Base-by-base conservation (phyloP, 2,797 vertebrate species). In the Paedocypris micromegethes region DNA sequence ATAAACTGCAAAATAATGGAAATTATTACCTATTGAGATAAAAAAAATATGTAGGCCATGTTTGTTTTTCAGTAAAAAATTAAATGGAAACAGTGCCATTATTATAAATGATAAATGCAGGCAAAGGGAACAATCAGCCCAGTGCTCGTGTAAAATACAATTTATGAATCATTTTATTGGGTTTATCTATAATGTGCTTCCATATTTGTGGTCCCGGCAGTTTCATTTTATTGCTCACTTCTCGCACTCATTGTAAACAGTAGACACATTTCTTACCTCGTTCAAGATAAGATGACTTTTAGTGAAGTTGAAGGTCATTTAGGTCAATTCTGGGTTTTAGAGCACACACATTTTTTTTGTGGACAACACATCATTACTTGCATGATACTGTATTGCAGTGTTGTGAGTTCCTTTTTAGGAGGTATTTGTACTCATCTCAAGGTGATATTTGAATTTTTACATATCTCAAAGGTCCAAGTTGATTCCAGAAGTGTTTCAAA, bases 401-500 rank as follows among this genome's bases (percentile, higher is more conserved):
- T 72, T 53, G 42, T 47, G 4, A 63, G 57, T 68, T 59, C 37
- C 38, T 41, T 9, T 42, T 42, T 38, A 39, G 4, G 50, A 62
- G 57, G 51, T 5, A 5, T 60, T 37, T 40, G 6, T 66, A 45
- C 43, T 9, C 45, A 64, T 61, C 58, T 70, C 66, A 76, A 76
- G 66, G 66, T 76, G 48, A 73, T 63, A 62, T 62, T 3, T 49
- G 47, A 53, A 58, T 6, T 45, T 8, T 41, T 68, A 6, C 66
- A 50, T 58, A 9, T 69, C 51, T 55, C 44, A 38, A 8, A 48
- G 9, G 58, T 48, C n/a, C 2, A 37, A 62, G 50, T 37, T 43
- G 5, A 43, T 67, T 63, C 51, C 9, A 50, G 38, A 55, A 54
- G 43, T 40, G 60, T 43, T 8, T 47, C 44, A 55, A 53, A 48